Evolutionary conservation across 2,888 invertebrate genomes (phyloP).

Genomic region (Cremastinae sp.): DNA sequence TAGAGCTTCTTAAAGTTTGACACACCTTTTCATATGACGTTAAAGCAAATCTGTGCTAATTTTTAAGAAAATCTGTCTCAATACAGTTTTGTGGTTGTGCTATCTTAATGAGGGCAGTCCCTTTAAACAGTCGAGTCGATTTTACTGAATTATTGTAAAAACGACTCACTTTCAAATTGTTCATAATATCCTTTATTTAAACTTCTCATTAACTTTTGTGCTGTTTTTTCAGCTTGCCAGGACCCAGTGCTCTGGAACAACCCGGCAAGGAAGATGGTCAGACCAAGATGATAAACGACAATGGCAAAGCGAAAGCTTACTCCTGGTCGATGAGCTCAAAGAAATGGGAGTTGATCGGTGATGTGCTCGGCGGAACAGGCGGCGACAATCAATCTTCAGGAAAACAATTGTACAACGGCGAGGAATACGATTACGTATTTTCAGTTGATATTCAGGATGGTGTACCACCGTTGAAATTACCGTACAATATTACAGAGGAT

Average conservation of each 20-base stretch:
- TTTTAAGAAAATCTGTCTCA: too few relatives aligned
- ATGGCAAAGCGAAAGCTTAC: conserved; percentile 89
- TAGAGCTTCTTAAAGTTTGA: too few relatives aligned
- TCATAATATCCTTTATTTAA: too few relatives aligned
- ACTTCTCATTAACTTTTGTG: too few relatives aligned
- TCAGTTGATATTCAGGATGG: conserved; percentile 97
- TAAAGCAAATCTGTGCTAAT: too few relatives aligned
- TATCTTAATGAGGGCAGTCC: too few relatives aligned
- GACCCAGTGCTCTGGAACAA: conserved; percentile 87
- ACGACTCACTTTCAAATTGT: too few relatives aligned
- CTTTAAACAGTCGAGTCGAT: too few relatives aligned
- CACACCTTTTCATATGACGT: too few relatives aligned
- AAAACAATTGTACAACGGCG: conserved; percentile 91
- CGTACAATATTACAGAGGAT: conserved; percentile 94
- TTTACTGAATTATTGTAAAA: too few relatives aligned
- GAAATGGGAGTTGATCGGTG: conserved; percentile 93
- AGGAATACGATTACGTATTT: conserved; percentile 97
- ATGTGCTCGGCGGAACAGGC: conserved; percentile 90
- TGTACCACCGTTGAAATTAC: conserved; percentile 92
- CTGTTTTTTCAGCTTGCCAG: conserved; percentile 86
- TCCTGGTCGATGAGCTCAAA: conserved; percentile 86
- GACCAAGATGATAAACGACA: conserved; percentile 90
- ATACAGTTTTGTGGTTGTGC: too few relatives aligned
- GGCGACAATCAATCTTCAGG: conserved; percentile 85
- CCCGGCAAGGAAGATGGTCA: conserved; percentile 92